Evolutionary conservation across 1,140 invertebrate species (phyloP).

Genomic region (Subanguina moxae): DNA sequence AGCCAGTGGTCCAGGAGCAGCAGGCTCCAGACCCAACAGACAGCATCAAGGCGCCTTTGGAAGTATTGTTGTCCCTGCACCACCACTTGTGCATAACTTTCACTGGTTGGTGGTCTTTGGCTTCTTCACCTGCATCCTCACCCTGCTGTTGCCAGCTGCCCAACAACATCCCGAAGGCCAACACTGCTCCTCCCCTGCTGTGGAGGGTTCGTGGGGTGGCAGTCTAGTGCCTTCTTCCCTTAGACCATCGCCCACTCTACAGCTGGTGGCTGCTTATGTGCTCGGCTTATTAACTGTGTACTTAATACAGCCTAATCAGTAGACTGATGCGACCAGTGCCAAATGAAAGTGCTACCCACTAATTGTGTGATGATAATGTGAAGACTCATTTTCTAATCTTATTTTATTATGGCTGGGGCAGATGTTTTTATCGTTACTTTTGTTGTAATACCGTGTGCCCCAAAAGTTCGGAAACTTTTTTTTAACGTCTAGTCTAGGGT

Average conservation of each 20-base stretch:
- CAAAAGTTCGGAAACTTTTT: no score
- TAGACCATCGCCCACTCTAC: neutral
- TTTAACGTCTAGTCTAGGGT: no score
- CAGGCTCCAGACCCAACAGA: neutral
- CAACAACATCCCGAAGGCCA: neutral
- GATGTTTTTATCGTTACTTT: no score
- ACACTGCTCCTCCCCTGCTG: neutral
- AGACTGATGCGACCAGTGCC: no score
- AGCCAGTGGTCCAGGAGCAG: neutral
- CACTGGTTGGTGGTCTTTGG: slow-evolving; percentile 3
- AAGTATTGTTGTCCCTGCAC: neutral
- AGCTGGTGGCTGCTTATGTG: neutral
- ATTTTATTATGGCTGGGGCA: no score
- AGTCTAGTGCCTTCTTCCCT: neutral
- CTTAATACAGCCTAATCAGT: neutral
- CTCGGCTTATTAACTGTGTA: neutral
- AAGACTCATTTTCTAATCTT: no score
- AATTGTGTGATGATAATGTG: no score
- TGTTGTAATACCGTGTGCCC: no score
- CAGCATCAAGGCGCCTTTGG: neutral
- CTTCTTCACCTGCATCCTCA: neutral
- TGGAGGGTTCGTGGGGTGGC: neutral
- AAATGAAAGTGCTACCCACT: no score
- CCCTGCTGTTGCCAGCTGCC: neutral
- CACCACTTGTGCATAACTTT: neutral